These are phyloP conservation scores for Apotomis turbidana DNA, from an alignment of 2,888 invertebrate species.

Conservation along the genomic window DNA sequence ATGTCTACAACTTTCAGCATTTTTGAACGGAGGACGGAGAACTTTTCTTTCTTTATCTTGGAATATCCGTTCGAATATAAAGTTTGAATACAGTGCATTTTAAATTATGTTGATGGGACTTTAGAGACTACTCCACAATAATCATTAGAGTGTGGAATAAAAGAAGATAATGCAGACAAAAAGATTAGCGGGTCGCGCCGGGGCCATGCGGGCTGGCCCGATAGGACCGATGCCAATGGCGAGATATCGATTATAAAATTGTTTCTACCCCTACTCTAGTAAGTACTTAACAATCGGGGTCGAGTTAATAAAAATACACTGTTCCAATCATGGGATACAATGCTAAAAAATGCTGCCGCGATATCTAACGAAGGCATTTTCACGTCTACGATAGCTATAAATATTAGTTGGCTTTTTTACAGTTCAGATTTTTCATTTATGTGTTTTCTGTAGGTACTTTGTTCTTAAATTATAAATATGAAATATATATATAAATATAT, in stretches of 20 bases:
- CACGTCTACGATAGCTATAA: too few relatives aligned
- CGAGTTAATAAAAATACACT: neutral
- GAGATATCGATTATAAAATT: constrained; percentile 28
- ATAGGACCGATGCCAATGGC: constrained; percentile 28
- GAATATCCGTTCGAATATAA: too few relatives aligned
- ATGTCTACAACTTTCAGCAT: neutral
- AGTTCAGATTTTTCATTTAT: too few relatives aligned
- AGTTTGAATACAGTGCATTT: neutral
- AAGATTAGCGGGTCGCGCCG: constrained; percentile 27
- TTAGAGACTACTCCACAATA: neutral
- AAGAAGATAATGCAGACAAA: constrained; percentile 16
- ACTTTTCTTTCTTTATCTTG: too few relatives aligned
- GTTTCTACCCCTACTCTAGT: constrained; percentile 2
- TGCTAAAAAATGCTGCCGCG: neutral
- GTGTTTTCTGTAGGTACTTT: too few relatives aligned
- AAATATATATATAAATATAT: too few relatives aligned
- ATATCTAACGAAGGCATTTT: too few relatives aligned
- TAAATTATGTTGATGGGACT: neutral
- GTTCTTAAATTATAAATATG: too few relatives aligned
- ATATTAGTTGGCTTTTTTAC: too few relatives aligned
- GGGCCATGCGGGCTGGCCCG: constrained; percentile 33
- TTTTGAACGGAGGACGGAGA: too few relatives aligned
- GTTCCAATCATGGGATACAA: neutral
- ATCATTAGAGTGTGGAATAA: constrained; percentile 11
- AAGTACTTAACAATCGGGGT: neutral